These are phyloP conservation scores for Mandrillus leucophaeus DNA, from an alignment of 2,113 vertebrate genomes.

Conservation along the genomic window DNA sequence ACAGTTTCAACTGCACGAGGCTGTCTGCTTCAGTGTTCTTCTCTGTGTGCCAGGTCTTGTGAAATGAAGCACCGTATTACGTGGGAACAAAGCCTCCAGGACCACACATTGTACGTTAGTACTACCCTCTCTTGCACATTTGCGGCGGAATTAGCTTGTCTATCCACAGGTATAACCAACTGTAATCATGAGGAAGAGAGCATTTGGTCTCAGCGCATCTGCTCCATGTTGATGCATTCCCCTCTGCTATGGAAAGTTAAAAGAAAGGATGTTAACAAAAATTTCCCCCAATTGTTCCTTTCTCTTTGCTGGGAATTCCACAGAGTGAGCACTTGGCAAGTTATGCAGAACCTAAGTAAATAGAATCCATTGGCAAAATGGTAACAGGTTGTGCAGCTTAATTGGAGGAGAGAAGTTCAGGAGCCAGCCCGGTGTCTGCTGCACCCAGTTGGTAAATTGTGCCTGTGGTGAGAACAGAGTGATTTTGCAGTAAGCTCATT, in stretches of 20 bases:
- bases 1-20: conserved; percentile 72
- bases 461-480: conserved; percentile 72
- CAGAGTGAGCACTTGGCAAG: conserved; percentile 73
- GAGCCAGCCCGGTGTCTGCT: conserved; percentile 73
- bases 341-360: conserved; percentile 71
- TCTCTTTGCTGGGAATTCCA: conserved; percentile 75
- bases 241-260: conserved; percentile 78
- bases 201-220: conserved; percentile 87
- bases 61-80: conserved; percentile 82
- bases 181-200: conserved; percentile 84
- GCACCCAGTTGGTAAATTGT: conserved; percentile 76
- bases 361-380: conserved; percentile 74
- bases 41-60: conserved; percentile 80
- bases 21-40: conserved; percentile 75
- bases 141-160: conserved; percentile 82
- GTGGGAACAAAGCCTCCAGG: conserved; percentile 82
- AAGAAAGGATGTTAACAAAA: conserved; percentile 77
- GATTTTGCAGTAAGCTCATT: conserved; percentile 75
- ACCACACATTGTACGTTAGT: conserved; percentile 81
- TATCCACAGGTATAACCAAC: conserved; percentile 86
- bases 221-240: conserved; percentile 76
- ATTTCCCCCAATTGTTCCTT: conserved; percentile 79
- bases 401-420: conserved; percentile 77
- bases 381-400: conserved; percentile 73
- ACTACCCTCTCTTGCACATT: conserved; percentile 81